A percentile compares a stretch with the other conserved stretches of the same genome.
phyloP scores from a whole-genome alignment of 2,888 invertebrate species.

The Drosophila tanythrix region DNA sequence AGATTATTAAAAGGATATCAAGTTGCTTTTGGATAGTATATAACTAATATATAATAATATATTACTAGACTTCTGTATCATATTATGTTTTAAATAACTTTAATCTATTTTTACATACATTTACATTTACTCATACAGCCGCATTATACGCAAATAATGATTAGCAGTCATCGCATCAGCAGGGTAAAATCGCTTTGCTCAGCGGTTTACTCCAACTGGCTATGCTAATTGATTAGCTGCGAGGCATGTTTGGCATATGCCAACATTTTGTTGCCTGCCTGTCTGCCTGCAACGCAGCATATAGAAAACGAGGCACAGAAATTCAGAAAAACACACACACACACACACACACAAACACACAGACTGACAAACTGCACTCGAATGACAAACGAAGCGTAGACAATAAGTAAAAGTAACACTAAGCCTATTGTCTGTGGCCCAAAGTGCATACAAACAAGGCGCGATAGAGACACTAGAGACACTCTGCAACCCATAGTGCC shows the following conservation, averaged over 20 bases:
- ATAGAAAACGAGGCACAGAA: constrained; percentile 14
- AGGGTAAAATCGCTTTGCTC: constrained; percentile 1
- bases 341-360: constrained; percentile 3
- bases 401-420: constrained; percentile 81
- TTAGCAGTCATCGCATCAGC: constrained; percentile 7
- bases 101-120: neutral
- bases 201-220: constrained; percentile 9
- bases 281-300: constrained; percentile 32
- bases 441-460: constrained; percentile 73
- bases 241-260: constrained; percentile 41
- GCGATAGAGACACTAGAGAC: constrained; percentile 40
- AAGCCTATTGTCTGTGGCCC: constrained; percentile 80
- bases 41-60: neutral
- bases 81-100: neutral
- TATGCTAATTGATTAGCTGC: constrained; percentile 62
- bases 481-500: constrained; percentile 56
- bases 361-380: constrained; percentile 55
- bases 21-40: neutral
- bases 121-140: too few relatives aligned
- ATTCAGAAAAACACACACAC: constrained; percentile 4
- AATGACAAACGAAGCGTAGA: constrained; percentile 76
- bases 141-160: too few relatives aligned
- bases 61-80: neutral
- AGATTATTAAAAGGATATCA: neutral
- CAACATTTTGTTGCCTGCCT: constrained; percentile 37